Conservation (phyloP, 2,113 vertebrate species). For the Collichthys lucidus region DNA sequence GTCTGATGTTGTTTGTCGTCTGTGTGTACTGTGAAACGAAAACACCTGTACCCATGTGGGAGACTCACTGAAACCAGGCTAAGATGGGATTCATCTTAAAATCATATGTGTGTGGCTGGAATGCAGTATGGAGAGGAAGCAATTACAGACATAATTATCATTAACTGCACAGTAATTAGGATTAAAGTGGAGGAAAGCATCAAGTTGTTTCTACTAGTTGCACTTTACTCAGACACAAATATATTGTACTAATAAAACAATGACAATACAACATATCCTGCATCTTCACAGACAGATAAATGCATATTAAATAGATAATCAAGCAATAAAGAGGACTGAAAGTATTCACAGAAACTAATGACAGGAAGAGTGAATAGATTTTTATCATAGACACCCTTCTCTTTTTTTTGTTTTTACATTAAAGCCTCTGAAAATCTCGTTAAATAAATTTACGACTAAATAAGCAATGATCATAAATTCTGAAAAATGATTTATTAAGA, state of each 20-base stretch:
- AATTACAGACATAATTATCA: conserved; percentile 44
- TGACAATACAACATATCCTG: too few relatives aligned
- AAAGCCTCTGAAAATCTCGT: background rate
- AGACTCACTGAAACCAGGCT: background rate
- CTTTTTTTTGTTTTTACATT: background rate
- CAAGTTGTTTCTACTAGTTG: conserved; percentile 10
- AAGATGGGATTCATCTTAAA: background rate
- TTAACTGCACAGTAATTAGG: conserved; percentile 34
- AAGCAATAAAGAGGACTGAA: background rate
- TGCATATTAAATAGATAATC: background rate
- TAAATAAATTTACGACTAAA: background rate
- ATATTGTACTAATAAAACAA: background rate
- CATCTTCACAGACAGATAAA: too few relatives aligned
- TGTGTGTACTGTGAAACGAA: background rate
- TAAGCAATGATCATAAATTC: background rate
- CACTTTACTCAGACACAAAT: background rate
- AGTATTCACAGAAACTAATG: background rate
- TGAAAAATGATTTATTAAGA: too few relatives aligned
- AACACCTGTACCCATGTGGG: background rate
- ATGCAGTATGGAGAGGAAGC: conserved; percentile 32
- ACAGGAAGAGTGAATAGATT: background rate
- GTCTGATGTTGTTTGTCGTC: conserved; percentile 6
- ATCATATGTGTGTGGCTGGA: background rate
- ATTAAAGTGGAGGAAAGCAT: conserved; percentile 10
- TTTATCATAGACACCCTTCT: background rate